Evolutionary conservation across 2,113 vertebrate species (phyloP).

Genomic region (Rhinoptilus africanus): DNA sequence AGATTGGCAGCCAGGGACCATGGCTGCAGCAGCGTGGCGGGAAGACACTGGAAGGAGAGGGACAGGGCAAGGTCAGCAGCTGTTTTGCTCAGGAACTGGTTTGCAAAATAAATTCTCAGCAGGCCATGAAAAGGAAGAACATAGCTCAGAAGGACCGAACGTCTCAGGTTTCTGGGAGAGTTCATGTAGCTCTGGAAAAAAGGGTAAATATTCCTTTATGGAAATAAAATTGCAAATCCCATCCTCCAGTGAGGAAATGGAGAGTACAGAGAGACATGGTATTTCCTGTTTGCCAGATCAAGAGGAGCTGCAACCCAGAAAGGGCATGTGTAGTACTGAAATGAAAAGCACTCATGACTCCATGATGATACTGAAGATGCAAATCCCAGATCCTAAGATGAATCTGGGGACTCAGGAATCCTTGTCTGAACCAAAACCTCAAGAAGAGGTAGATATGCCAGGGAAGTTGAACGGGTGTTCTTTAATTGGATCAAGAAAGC

Average conservation of each 20-base stretch:
- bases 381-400: neutral
- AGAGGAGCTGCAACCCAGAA: neutral
- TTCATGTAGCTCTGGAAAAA: neutral
- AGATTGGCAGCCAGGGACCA: neutral
- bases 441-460: neutral
- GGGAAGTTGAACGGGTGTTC: neutral
- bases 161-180: neutral
- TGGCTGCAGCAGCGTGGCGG: rapidly evolving
- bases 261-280: neutral
- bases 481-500: neutral
- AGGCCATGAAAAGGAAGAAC: neutral
- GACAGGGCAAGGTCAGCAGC: neutral
- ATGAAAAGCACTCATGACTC: neutral
- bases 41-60: neutral
- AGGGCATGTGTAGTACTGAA: neutral
- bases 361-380: neutral
- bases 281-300: neutral
- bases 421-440: neutral
- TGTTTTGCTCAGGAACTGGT: neutral
- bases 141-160: neutral
- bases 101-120: neutral
- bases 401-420: neutral
- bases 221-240: neutral
- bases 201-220: neutral
- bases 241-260: neutral